These are phyloP conservation scores for Eurois occulta DNA, from an alignment of 2,888 invertebrate species.

Conservation along the genomic window DNA sequence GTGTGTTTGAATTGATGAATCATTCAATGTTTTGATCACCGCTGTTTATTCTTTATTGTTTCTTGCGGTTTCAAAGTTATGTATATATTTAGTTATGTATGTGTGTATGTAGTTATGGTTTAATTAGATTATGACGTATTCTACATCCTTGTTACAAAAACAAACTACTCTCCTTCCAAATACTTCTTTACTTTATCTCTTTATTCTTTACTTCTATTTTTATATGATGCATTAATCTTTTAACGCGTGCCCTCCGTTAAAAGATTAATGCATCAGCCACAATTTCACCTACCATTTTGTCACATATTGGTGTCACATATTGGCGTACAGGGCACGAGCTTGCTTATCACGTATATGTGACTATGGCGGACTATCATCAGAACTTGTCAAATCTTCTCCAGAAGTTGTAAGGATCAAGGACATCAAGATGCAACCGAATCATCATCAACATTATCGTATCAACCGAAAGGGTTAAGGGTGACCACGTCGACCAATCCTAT, in stretches of 20 bases:
- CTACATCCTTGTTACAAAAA: background rate
- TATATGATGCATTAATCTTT: background rate
- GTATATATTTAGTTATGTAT: no score
- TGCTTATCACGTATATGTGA: no score
- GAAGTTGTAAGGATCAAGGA: background rate
- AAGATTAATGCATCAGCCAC: no score
- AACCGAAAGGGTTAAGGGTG: background rate
- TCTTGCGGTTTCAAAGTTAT: constrained; percentile 4
- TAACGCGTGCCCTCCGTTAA: no score
- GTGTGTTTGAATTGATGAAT: constrained; percentile 37
- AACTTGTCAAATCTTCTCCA: background rate
- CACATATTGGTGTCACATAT: no score
- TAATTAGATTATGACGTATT: no score
- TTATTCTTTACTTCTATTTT: background rate
- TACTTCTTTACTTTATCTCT: background rate
- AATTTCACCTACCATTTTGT: no score
- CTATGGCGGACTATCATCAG: background rate
- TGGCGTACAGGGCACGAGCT: no score
- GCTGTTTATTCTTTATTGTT: constrained; percentile 7
- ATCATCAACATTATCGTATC: background rate
- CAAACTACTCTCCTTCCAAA: background rate
- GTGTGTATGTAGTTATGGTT: no score
- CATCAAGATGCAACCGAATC: background rate
- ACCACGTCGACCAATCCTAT: background rate
- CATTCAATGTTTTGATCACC: constrained; percentile 19